phyloP scores from a whole-genome alignment of 2,888 invertebrate genomes.

The Lithophane semibrunnea region DNA sequence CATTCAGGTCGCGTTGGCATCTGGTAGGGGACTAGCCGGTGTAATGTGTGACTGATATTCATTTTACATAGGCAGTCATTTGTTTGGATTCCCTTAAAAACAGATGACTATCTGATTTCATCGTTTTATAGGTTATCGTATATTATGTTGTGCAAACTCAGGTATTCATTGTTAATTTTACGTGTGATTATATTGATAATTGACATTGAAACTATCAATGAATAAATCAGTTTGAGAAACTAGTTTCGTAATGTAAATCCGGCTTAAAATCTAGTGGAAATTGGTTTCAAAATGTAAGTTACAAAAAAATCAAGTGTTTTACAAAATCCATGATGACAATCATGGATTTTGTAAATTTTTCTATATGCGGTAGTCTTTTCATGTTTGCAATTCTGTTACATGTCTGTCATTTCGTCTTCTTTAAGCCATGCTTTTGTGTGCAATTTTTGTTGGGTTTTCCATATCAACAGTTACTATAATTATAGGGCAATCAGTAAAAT shows the following conservation, averaged over 20 bases:
- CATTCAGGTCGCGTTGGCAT: conserved; percentile 66
- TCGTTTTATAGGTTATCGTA: neutral
- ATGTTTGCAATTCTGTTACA: neutral
- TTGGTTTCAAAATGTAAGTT: too few species aligned
- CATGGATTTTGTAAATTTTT: neutral
- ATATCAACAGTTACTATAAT: neutral
- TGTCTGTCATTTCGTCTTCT: neutral
- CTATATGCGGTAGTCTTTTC: neutral
- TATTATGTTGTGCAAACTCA: too few species aligned
- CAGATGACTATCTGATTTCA: neutral
- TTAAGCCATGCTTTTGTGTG: neutral
- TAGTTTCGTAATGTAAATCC: too few species aligned
- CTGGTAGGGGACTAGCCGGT: conserved; percentile 49
- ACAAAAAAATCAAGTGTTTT: neutral
- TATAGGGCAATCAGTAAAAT: neutral
- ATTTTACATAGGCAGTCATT: conserved; percentile 20
- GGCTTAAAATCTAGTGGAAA: too few species aligned
- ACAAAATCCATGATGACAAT: too few species aligned
- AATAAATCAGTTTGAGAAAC: too few species aligned
- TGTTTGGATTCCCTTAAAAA: conserved; percentile 39
- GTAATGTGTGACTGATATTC: conserved; percentile 27
- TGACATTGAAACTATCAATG: too few species aligned
- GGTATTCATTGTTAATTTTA: too few species aligned
- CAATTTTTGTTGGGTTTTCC: neutral
- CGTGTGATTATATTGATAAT: too few species aligned